Evolutionary conservation across 2,888 invertebrate species (phyloP).

Genomic region (Eulithis testata): DNA sequence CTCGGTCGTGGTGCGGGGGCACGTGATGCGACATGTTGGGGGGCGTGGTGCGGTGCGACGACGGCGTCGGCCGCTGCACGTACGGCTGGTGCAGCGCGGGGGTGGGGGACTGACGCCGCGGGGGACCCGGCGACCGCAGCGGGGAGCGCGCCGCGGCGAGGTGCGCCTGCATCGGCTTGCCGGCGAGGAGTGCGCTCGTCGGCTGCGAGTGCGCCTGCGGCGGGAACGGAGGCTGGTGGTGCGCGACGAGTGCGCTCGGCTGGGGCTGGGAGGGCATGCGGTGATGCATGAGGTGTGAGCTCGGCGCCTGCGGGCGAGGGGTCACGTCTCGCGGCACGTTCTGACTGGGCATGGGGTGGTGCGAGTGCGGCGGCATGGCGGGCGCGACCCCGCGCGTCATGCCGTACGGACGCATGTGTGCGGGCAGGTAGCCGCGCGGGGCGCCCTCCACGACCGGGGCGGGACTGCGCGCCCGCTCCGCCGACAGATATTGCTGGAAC

Average conservation of each 20-base stretch:
- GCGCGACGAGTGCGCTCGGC: constrained; percentile 8
- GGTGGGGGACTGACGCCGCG: constrained; percentile 23
- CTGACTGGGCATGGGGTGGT: constrained; percentile 33
- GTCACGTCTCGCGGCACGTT: constrained; percentile 11
- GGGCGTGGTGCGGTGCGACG: constrained; percentile 44
- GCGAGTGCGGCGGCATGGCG: constrained; percentile 12
- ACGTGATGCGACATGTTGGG: constrained; percentile 18
- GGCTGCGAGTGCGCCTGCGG: constrained; percentile 28
- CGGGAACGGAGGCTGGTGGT: constrained; percentile 7
- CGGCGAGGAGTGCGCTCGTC: constrained; percentile 17
- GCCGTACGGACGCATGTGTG: constrained; percentile 52
- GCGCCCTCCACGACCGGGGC: constrained; percentile 44
- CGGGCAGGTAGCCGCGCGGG: constrained; percentile 55
- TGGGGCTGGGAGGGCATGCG: constrained; percentile 13
- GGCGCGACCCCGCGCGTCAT: constrained; percentile 7
- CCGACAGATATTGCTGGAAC: constrained; percentile 29
- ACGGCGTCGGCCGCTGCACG: constrained; percentile 30
- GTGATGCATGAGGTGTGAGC: constrained; percentile 1
- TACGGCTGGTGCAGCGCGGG: constrained; percentile 39
- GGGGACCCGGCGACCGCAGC: constrained; percentile 67
- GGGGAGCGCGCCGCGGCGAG: constrained; percentile 43
- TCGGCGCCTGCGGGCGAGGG: constrained; percentile 12
- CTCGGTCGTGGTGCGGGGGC: constrained; percentile 55
- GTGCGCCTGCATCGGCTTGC: constrained; percentile 39
- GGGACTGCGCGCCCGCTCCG: constrained; percentile 42